Conservation (phyloP, 2,113 vertebrate genomes). For the Phoenicopterus ruber region DNA sequence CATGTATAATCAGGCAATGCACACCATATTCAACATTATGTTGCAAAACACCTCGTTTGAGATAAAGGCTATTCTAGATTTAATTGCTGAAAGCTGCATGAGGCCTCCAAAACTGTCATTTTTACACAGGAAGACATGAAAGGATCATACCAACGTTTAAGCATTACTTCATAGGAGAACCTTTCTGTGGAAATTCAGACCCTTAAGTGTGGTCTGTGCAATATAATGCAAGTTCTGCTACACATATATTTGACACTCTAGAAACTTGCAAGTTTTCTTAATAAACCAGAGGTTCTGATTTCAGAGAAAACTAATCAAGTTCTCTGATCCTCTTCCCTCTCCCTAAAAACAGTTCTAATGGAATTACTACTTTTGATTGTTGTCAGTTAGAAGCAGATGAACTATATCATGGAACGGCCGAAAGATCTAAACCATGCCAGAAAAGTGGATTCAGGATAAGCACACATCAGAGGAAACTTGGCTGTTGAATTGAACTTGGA, state of each 20-base stretch:
- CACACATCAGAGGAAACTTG: background rate
- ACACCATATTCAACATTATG: background rate
- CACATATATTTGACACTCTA: background rate
- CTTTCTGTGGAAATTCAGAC: rapidly evolving
- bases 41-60: background rate
- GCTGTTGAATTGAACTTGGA: background rate
- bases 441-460: background rate
- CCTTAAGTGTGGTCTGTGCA: background rate
- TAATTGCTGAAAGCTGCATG: background rate
- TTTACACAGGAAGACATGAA: background rate
- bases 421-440: background rate
- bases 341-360: background rate
- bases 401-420: background rate
- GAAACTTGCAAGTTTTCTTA: background rate
- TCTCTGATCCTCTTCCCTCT: background rate
- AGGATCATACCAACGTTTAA: background rate
- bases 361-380: background rate
- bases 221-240: background rate
- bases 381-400: background rate
- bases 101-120: background rate
- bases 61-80: background rate
- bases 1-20: background rate
- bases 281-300: background rate
- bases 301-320: background rate
- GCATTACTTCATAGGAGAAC: background rate